Evolutionary conservation across 2,888 invertebrate species (phyloP), one percentile per base, ranked within the genome.

Genomic region (Neuroscelio doddi): DNA sequence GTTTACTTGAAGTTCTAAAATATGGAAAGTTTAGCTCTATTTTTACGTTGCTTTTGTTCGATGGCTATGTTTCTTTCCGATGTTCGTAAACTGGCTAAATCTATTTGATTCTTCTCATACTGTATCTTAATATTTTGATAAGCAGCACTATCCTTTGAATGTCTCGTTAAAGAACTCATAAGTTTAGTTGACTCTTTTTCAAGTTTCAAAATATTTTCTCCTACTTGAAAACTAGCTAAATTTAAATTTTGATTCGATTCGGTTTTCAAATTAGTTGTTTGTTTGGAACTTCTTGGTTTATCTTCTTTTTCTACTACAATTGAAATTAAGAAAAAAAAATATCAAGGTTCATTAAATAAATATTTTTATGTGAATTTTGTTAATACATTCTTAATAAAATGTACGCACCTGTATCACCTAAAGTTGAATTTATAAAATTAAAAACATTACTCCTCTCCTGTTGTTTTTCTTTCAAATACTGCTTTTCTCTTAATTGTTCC

Each of bases 21-120:
- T 71, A 92, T 87, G 38, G 90, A 89, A 85, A 94, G 87, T 85
- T 93, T 93, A 72, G 90, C 90, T 80, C 91, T 91, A 77, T 90
- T 90, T 70, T 89, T 91, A 67, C 94, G 87, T 39, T 89, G 87
- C 72, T 86, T 89, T 77, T 93, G 92, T 84, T 94, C 94, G 65
- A 87, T 89, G 36, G 87, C 84, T 57, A 94, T 90, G 71, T 87
- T 89, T 44, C 84, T 87, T 66, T 92, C 92, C 47, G 88, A 89
- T 26, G 85, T 86, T 70, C 86, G 87, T 17, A 93, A 86, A 4
- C 83, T 79, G n/a, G 83, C 81, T 0, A 93, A 81, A 75, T 92
- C 90, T 63, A 86, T 87, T 74, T 89, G 88, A 78, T 89, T 90
- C n/a, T 86, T 86, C 17, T 85, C 78, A 39, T 93, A 86, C 77